Evolutionary conservation across 2,888 invertebrate genomes (phyloP).

Genomic region (Drosophila quasianomalipes): DNA sequence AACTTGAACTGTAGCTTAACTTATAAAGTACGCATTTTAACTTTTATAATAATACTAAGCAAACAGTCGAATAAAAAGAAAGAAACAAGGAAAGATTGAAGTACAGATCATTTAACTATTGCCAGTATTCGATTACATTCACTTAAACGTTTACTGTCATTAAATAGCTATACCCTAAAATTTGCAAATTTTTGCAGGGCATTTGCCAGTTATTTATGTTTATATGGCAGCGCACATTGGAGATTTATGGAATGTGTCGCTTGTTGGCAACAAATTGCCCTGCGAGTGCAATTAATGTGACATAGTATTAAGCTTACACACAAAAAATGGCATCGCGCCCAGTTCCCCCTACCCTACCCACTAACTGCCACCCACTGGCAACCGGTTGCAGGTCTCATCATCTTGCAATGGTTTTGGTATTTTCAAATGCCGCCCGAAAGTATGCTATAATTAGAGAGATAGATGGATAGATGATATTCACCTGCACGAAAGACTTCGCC

Average conservation of each 20-base stretch:
- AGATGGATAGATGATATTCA: background rate
- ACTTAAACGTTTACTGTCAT: background rate
- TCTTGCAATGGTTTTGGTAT: background rate
- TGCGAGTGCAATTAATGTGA: conserved; percentile 64
- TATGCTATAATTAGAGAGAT: conserved; percentile 50
- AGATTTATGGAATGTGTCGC: conserved; percentile 65
- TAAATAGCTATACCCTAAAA: background rate
- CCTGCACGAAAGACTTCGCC: conserved; percentile 99
- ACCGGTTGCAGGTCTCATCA: conserved; percentile 36
- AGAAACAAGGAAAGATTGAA: too few species aligned
- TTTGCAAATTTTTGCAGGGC: background rate
- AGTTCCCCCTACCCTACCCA: background rate
- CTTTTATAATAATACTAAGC: background rate
- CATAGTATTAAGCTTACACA: conserved; percentile 38
- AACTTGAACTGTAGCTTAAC: too few species aligned
- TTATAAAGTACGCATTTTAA: background rate
- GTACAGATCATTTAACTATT: background rate
- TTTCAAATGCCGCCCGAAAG: conserved; percentile 53
- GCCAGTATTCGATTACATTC: background rate
- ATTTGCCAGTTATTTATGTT: conserved; percentile 51
- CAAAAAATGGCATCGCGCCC: conserved; percentile 1
- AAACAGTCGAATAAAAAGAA: too few species aligned
- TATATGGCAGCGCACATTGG: conserved; percentile 43
- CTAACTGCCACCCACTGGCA: conserved; percentile 22
- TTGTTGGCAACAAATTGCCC: conserved; percentile 55